phyloP scores from a whole-genome alignment of 2,797 vertebrate genomes.

The Lepus oiostolus region DNA sequence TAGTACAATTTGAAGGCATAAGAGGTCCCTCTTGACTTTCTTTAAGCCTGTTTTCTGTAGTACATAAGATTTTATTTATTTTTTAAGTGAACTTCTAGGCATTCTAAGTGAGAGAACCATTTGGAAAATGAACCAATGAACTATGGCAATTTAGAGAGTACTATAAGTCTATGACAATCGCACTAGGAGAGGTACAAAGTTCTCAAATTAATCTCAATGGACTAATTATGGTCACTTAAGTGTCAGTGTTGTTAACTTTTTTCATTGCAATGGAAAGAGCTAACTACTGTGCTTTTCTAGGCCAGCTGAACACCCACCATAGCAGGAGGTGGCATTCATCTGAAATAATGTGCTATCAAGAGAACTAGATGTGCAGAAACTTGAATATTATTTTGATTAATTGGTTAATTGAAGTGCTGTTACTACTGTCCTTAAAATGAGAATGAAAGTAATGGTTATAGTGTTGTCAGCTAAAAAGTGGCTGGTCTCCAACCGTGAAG shows the following conservation, averaged over 20 bases:
- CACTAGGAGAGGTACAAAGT: constrained; percentile 58
- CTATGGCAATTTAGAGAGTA: constrained; percentile 66
- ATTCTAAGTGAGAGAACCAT: constrained; percentile 63
- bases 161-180: constrained; percentile 55
- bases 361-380: constrained; percentile 75
- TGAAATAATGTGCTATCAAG: constrained; percentile 75
- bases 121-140: constrained; percentile 76
- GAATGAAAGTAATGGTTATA: constrained; percentile 80
- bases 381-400: constrained; percentile 84
- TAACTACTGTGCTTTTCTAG: constrained; percentile 76
- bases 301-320: constrained; percentile 67
- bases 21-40: constrained; percentile 8
- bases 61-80: not conserved
- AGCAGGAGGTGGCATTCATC: constrained; percentile 79
- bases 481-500: constrained; percentile 73
- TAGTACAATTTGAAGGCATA: not conserved
- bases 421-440: constrained; percentile 81
- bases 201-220: constrained; percentile 76
- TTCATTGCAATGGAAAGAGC: constrained; percentile 65
- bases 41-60: constrained; percentile 49
- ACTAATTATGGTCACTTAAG: constrained; percentile 81
- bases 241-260: constrained; percentile 78
- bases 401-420: constrained; percentile 82
- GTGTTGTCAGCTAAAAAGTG: constrained; percentile 78
- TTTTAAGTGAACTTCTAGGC: constrained; percentile 43